These are phyloP conservation scores for Phalanger gymnotis DNA, from an alignment of 2,797 vertebrate genomes.

Conservation along the genomic window DNA sequence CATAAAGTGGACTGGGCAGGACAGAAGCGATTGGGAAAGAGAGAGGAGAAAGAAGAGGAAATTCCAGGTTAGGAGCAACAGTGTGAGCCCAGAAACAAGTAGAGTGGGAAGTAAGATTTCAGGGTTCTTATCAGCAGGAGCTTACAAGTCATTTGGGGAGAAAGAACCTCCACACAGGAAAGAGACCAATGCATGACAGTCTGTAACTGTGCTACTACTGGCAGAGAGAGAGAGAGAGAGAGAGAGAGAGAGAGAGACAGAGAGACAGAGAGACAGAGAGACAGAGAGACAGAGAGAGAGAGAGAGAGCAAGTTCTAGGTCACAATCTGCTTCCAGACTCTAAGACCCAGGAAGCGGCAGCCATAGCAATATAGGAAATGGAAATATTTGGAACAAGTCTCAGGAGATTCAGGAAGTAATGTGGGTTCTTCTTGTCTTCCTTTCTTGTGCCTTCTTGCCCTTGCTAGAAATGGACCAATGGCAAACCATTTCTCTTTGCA, in stretches of 20 bases:
- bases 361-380: neutral
- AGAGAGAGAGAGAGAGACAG: too few species aligned
- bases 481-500: slow-evolving; percentile 30
- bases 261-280: too few species aligned
- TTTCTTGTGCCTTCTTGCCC: slow-evolving; percentile 20
- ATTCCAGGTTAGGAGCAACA: neutral
- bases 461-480: slow-evolving; percentile 1
- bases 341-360: neutral
- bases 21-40: slow-evolving; percentile 1
- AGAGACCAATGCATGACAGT: neutral
- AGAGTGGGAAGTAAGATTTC: neutral
- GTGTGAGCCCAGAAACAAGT: neutral
- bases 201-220: neutral
- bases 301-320: slow-evolving; percentile 27
- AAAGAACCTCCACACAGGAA: neutral
- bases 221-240: too few species aligned
- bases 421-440: slow-evolving; percentile 23
- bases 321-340: slow-evolving; percentile 21
- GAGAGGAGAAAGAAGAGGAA: slow-evolving; percentile 21
- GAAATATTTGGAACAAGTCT: neutral
- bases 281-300: too few species aligned
- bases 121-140: neutral
- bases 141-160: slow-evolving; percentile 24
- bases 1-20: neutral
- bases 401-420: neutral